Conservation (phyloP, 2,888 invertebrate species). For the Lasioglossum oenotherae region DNA sequence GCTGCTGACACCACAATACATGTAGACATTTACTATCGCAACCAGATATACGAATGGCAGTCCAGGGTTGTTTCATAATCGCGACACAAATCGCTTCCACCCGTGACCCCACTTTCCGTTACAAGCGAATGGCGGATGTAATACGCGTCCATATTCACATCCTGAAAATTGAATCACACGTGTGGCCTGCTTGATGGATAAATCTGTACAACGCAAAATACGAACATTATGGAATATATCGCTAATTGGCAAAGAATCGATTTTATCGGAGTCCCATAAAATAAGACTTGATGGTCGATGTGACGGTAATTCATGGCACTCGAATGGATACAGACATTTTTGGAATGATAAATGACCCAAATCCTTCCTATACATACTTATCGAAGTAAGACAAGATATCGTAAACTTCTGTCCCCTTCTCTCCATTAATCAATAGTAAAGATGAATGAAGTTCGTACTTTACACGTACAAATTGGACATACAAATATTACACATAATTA, state of each 20-base stretch:
- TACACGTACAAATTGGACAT: neutral
- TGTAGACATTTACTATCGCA: slow-evolving; percentile 76
- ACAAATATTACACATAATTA: neutral
- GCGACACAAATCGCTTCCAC: slow-evolving; percentile 78
- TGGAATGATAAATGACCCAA: neutral
- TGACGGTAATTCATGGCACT: neutral
- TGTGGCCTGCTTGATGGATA: slow-evolving; percentile 47
- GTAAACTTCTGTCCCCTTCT: neutral
- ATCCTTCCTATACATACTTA: neutral
- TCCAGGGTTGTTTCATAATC: slow-evolving; percentile 79
- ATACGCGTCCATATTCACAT: slow-evolving; percentile 60
- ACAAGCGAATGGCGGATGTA: slow-evolving; percentile 68
- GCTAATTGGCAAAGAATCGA: neutral
- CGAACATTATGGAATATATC: slow-evolving; percentile 13
- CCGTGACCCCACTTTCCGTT: slow-evolving; percentile 74
- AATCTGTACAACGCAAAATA: slow-evolving; percentile 34
- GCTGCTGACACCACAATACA: slow-evolving; percentile 78
- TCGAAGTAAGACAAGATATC: neutral
- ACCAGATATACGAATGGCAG: slow-evolving; percentile 71
- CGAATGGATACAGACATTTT: neutral
- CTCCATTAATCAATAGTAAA: neutral
- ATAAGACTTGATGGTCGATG: neutral
- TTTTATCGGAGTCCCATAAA: neutral
- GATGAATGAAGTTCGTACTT: neutral
- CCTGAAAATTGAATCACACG: slow-evolving; percentile 65